Base-by-base conservation (phyloP, 2,888 invertebrate genomes). In the Pristionchus entomophagus region DNA sequence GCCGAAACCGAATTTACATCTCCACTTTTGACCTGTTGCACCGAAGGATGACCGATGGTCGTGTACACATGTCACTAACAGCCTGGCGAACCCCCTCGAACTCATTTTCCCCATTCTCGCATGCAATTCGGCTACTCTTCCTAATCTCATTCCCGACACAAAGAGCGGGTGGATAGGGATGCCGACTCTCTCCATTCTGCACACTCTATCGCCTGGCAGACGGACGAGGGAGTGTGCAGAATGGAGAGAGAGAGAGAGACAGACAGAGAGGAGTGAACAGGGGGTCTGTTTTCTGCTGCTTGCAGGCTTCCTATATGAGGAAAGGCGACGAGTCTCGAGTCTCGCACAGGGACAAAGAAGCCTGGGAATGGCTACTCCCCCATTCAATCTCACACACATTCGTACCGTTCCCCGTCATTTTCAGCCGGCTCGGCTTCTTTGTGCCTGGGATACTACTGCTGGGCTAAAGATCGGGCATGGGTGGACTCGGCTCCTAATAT, bases 321-420 rank as follows among this genome's bases (percentile, higher is more conserved):
- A 22, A 22, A 26, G 59, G 26, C 26, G 26, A 22, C 59, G 22
- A 22, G n/a, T n/a, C n/a, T n/a, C n/a, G n/a, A n/a, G 51, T 51
- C 78, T 80, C 51, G 0, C 26, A 19, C 59, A 59, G n/a, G n/a
- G n/a, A 49, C 77, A 41, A 77, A 69, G 65, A 69, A 5, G 59
- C 35, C 65, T 65, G 73, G 73, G 73, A 73, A 73, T 14, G 41
- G 65, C 35, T 65, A 65, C 32, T 35, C 4, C 8, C 65, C 35
- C 65, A 65, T 65, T 32, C 41, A 73, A 45, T 73, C 73, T 73
- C 38, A 32, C 73, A 45, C 73, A 73, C 73, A 69, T 73, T 73
- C 73, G 73, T 73, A 73, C 73, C 73, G 41, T 45, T 73, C 73
- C 26, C 19, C 38, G 73, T 73, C 73, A 73, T 73, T 73, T 73